Evolutionary conservation across 2,888 invertebrate species (phyloP).

Genomic region (Lasioglossum malachurum): DNA sequence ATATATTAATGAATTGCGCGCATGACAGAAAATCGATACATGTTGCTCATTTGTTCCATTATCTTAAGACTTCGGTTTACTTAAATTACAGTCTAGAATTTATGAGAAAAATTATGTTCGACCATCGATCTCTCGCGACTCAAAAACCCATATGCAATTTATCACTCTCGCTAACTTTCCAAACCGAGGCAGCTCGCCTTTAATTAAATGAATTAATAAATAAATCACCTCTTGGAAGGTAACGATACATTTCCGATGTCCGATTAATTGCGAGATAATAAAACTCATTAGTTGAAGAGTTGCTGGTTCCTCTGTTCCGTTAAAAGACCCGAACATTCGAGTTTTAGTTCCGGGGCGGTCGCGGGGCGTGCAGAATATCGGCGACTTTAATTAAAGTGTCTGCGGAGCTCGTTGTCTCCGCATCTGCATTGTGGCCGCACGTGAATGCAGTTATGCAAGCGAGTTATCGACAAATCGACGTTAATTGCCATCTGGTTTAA

Average conservation of each 20-base stretch:
- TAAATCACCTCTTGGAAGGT: neutral
- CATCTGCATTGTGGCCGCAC: constrained; percentile 18
- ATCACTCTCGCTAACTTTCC: neutral
- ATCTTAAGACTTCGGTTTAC: neutral
- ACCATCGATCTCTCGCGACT: neutral
- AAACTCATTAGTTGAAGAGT: neutral
- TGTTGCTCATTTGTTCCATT: no score
- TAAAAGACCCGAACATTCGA: neutral
- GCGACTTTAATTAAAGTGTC: constrained; percentile 38
- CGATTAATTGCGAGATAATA: neutral
- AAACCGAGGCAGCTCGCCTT: neutral
- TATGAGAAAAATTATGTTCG: no score
- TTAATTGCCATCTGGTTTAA: constrained; percentile 44
- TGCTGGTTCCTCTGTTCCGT: neutral
- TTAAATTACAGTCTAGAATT: neutral
- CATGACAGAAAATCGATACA: no score
- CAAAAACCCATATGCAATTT: neutral
- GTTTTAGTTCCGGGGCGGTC: neutral
- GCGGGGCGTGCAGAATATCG: constrained; percentile 23
- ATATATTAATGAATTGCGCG: no score
- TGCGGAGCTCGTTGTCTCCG: constrained; percentile 24
- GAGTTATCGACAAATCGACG: constrained; percentile 51
- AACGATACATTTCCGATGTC: neutral
- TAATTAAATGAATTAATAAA: neutral
- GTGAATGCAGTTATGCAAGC: constrained; percentile 43